Evolutionary conservation across 2,113 vertebrate genomes (phyloP).

Genomic region (Sciurus niger): DNA sequence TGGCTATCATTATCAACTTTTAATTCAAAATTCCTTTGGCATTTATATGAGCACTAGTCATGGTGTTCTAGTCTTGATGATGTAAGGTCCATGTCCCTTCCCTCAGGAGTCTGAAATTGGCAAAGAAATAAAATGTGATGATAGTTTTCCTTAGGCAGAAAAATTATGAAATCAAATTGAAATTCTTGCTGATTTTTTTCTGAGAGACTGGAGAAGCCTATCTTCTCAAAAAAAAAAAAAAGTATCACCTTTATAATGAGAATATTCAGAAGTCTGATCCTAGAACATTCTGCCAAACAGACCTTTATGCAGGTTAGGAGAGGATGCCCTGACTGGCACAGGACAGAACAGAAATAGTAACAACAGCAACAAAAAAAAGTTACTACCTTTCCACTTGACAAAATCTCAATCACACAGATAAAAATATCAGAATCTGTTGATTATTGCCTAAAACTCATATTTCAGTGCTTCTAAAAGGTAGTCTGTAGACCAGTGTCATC

Average conservation of each 20-base stretch:
- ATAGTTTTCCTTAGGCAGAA: slow-evolving; percentile 12
- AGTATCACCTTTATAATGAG: not conserved
- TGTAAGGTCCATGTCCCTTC: not conserved
- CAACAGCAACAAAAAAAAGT: not conserved
- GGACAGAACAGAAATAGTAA: not conserved
- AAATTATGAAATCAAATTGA: not conserved
- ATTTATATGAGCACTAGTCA: not conserved
- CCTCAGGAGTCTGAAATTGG: not conserved
- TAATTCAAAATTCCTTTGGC: not conserved
- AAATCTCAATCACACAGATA: not conserved
- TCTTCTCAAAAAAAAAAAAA: not conserved
- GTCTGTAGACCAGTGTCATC: too few relatives aligned
- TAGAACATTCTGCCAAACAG: not conserved
- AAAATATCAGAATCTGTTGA: not conserved
- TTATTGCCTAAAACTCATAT: not conserved
- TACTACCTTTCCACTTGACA: not conserved
- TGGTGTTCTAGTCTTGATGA: not conserved
- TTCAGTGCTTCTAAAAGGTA: not conserved
- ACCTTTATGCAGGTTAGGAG: not conserved
- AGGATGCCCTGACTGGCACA: not conserved
- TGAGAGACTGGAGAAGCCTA: not conserved
- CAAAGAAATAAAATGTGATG: not conserved
- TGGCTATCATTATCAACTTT: not conserved
- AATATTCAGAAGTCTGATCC: not conserved
- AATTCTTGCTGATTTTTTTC: not conserved